Evolutionary conservation across 2,113 vertebrate genomes (phyloP).

Genomic region (Thermophis baileyi): DNA sequence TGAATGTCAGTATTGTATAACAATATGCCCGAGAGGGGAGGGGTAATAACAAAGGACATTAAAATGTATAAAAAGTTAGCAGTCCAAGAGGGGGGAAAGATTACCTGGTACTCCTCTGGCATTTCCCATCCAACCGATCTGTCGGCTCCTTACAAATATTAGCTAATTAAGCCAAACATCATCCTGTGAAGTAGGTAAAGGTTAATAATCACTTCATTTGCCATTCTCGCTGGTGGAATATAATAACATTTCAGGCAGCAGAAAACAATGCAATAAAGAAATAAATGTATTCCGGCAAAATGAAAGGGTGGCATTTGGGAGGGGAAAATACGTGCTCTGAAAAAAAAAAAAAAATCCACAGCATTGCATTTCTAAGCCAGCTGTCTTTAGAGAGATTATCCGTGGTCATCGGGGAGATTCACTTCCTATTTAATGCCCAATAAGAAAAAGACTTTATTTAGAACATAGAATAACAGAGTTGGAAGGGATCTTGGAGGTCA

Average conservation of each 20-base stretch:
- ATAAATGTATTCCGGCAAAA: background rate
- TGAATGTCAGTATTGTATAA: conserved; percentile 36
- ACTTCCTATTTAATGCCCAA: background rate
- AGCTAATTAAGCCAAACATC: conserved; percentile 57
- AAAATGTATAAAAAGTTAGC: conserved; percentile 46
- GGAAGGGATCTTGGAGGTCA: background rate
- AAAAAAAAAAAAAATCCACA: background rate
- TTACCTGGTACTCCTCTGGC: conserved; percentile 53
- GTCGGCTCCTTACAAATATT: conserved; percentile 22
- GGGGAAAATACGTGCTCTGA: background rate
- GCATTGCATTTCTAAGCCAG: background rate
- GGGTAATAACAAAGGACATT: conserved; percentile 50
- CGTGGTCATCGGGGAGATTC: background rate
- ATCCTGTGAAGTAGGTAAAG: conserved; percentile 51
- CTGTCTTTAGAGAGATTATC: background rate
- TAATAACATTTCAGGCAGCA: background rate
- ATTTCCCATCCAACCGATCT: conserved; percentile 54
- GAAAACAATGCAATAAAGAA: background rate
- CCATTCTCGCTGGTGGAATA: background rate
- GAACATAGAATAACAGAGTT: background rate
- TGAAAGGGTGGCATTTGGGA: background rate
- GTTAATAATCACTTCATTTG: conserved; percentile 41
- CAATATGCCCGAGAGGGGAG: conserved; percentile 35
- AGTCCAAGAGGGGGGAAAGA: conserved; percentile 49
- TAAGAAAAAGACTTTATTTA: background rate